Conservation (phyloP, 2,113 vertebrate genomes). For the Oncorhynchus keta region DNA sequence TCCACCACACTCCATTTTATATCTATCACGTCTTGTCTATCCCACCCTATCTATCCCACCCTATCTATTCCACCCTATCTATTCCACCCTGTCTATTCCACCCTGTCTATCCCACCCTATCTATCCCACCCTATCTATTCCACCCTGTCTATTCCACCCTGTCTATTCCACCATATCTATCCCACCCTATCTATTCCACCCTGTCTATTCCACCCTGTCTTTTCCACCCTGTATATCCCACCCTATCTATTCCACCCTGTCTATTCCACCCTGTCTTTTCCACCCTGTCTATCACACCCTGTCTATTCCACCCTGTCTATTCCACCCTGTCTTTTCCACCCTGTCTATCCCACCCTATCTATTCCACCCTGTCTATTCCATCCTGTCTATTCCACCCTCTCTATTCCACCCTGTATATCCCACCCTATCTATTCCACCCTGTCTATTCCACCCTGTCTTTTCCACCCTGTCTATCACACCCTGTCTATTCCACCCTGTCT, state of each 20-base stretch:
- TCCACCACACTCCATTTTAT: slow-evolving; percentile 31
- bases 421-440: too few species aligned
- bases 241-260: fast-evolving
- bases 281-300: too few species aligned
- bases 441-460: too few species aligned
- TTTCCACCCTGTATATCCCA: fast-evolving
- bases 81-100: not conserved
- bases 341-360: too few species aligned
- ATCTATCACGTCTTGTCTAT: slow-evolving; percentile 9
- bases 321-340: too few species aligned
- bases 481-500: too few species aligned
- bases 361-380: too few species aligned
- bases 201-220: not conserved
- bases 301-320: too few species aligned
- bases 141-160: slow-evolving; percentile 6
- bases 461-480: fast-evolving
- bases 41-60: not conserved
- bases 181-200: not conserved
- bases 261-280: too few species aligned
- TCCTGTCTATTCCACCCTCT: too few species aligned
- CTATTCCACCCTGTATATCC: too few species aligned
- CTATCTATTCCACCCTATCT: not conserved
- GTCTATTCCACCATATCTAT: not conserved
- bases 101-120: not conserved
- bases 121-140: too few species aligned